phyloP scores from a whole-genome alignment of 2,888 invertebrate species.

The Heteropelma amictum region DNA sequence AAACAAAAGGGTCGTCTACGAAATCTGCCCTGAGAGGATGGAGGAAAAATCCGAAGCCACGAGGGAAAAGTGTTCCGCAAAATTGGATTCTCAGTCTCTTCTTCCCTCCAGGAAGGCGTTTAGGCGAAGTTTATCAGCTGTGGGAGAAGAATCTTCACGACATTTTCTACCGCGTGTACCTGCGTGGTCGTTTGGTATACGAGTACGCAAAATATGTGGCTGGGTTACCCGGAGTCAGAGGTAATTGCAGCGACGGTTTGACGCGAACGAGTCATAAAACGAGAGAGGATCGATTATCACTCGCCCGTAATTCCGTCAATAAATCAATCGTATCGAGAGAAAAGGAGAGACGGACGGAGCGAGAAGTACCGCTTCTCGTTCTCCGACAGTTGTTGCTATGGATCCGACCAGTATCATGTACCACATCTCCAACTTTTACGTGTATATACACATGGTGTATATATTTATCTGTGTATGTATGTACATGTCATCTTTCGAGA shows the following conservation, averaged over 20 bases:
- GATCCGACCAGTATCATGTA: constrained; percentile 4
- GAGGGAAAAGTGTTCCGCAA: too few relatives aligned
- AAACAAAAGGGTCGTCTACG: too few relatives aligned
- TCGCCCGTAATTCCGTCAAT: constrained; percentile 56
- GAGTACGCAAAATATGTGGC: constrained; percentile 23
- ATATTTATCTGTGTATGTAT: background rate
- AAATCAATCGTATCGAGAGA: constrained; percentile 56
- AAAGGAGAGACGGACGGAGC: background rate
- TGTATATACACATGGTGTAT: background rate
- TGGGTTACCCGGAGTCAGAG: constrained; percentile 44
- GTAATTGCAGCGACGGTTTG: constrained; percentile 54
- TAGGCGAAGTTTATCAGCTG: too few relatives aligned
- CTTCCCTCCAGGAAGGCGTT: too few relatives aligned
- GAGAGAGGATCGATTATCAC: constrained; percentile 61
- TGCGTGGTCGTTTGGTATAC: background rate
- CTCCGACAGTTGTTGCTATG: constrained; percentile 24
- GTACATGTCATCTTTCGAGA: constrained; percentile 28
- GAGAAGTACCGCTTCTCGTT: constrained; percentile 12
- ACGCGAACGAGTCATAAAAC: constrained; percentile 60
- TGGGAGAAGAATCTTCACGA: too few relatives aligned
- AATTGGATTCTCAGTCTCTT: too few relatives aligned
- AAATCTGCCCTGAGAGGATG: too few relatives aligned
- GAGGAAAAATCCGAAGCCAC: too few relatives aligned
- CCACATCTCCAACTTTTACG: background rate
- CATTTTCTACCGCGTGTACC: too few relatives aligned